Evolutionary conservation across 2,888 invertebrate genomes (phyloP), one percentile per base, ranked within the genome.

Genomic region (Dynastes maya): DNA sequence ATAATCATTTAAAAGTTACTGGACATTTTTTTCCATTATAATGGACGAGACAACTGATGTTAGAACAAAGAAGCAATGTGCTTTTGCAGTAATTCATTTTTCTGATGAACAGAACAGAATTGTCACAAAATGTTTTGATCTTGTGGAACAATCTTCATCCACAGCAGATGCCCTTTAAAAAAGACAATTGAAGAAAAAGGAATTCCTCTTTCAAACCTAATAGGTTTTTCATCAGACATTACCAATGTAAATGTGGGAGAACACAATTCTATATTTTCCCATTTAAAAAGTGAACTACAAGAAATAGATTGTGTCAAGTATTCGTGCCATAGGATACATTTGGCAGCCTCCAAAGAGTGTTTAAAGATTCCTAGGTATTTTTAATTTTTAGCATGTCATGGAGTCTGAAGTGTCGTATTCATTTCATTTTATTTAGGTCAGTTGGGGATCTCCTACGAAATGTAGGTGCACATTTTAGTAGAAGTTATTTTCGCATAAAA

Each of bases 221-320:
- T 70, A 82, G 84, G 84, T 29, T 85, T 85, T 81, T 81, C 80
- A 37, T 82, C 85, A 5, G 85, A 86, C 75, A 86, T 85, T 2
- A 82, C 83, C 2, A 85, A 85, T 80, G 81, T 81, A 6, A 86
- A 86, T 85, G 77, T 83, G 51, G 85, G 84, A 40, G 77, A 81
- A 63, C 49, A 81, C 55, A 37, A 82, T 29, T 81, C 80, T 22
- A 74, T 82, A 9, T 78, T 75, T 79, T 65, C 80, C 16, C 58
- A 51, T 22, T 68, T 82, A 55, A 82, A 81, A 71, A 11, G 65
- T n/a, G 68, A 45, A 9, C 9, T 45, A 9, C 45, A 5, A 45
- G 9, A 45, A 8, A 45, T 45, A 8, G 45, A 8, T 45, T 45
- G 45, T 9, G 9, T 1, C 45, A 45, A 9, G 9, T 45, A 1